Base-by-base conservation (phyloP, 2,888 invertebrate species). In the Cinara cedri region DNA sequence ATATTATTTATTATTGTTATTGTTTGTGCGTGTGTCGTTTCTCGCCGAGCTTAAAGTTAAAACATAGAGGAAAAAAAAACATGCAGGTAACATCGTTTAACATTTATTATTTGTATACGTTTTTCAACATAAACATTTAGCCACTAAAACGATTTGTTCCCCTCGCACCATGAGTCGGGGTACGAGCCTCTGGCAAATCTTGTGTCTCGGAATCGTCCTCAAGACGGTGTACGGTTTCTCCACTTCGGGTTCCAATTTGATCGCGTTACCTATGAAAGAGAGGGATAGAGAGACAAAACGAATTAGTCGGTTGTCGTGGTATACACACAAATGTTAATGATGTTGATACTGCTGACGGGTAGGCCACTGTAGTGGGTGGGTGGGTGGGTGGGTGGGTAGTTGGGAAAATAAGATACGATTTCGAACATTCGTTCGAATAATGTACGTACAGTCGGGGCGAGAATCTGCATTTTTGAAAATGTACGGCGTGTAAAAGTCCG, bases 81-180 rank as follows among this genome's bases (percentile, higher is more conserved):
- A 13, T 42, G 34, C 16, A 42, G 16, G n/a, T 65, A 42, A n/a
- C 19, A 62, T 21, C 13, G 42, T 2, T 13, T 16, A 44, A 11
- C 11, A 14, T 54, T 16, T 14, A n/a, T 54, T 54, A n/a, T 54
- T 65, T 9, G 3, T 13, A 44, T 44, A 46, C 2, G 19, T 3
- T 63, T 11, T 70, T 51, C 55, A 55, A 26, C 6, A 8, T 14
- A 11, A 34, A 51, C 65, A 54, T 75, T 68, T 49, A 13, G 82
- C 81, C 54, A 92, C 87, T 72, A 91, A 84, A 46, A 90, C 92
- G 57, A 94, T 88, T 84, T 94, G 92, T 84, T 94, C 94, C 0
- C 94, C 94, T 63, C 93, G 88, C 76, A 94, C 86, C 86, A 94
- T 84, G 83, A 94, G 83, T 86, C 93, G 92, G 0, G 90, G 88